Conservation (phyloP, 2,797 vertebrate species). For the Hypotaenidia philippensis region DNA sequence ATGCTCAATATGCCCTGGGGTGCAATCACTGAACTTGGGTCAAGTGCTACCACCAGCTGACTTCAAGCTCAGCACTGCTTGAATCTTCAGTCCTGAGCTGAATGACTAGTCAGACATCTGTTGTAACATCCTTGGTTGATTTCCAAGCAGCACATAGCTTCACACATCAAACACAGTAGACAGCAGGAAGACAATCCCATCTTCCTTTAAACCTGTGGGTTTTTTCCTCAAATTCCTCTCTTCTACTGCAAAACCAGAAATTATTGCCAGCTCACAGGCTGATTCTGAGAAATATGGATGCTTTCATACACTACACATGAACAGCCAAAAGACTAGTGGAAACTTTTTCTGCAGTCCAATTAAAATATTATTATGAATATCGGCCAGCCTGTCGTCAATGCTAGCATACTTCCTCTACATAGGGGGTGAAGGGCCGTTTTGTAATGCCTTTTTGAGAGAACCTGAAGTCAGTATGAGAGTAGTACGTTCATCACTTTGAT, state of each 20-base stretch:
- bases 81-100: background rate
- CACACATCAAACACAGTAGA: constrained; percentile 29
- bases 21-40: background rate
- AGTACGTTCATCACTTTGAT: background rate
- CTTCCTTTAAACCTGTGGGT: background rate
- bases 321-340: background rate
- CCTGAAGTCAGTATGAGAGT: background rate
- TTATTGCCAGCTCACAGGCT: background rate
- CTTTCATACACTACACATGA: background rate
- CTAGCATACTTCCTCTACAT: background rate
- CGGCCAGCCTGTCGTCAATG: background rate
- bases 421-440: background rate
- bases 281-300: background rate
- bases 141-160: constrained; percentile 16
- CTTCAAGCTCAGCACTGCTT: background rate
- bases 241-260: background rate
- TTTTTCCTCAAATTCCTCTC: background rate
- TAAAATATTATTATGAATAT: background rate
- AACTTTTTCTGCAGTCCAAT: background rate
- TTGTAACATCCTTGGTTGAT: background rate
- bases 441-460: background rate
- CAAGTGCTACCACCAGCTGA: background rate
- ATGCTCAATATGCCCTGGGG: background rate
- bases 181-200: background rate
- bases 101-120: background rate